phyloP scores from a whole-genome alignment of 2,113 vertebrate species.

The Rostratula benghalensis region DNA sequence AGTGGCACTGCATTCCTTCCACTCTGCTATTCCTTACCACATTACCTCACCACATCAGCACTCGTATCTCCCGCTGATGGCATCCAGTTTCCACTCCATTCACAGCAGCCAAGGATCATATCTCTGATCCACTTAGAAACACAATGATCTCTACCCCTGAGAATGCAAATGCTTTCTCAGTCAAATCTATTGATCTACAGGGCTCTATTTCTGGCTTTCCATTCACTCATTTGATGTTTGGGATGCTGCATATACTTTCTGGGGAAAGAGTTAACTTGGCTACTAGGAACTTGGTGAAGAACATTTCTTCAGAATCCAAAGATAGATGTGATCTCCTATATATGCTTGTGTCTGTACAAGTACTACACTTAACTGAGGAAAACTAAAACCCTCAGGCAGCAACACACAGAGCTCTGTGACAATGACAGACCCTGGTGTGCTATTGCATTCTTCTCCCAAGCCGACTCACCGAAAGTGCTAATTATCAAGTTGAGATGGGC shows the following conservation, averaged over 20 bases:
- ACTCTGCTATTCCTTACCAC: constrained; percentile 76
- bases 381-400: not conserved
- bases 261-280: constrained; percentile 64
- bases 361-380: not conserved
- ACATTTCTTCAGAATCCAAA: constrained; percentile 62
- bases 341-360: not conserved
- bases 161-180: constrained; percentile 86
- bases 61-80: constrained; percentile 76
- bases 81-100: constrained; percentile 86
- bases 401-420: not conserved
- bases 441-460: not conserved
- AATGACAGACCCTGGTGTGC: not conserved
- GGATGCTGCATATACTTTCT: constrained; percentile 68
- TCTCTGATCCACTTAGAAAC: constrained; percentile 90
- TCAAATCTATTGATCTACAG: constrained; percentile 86
- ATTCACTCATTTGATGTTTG: constrained; percentile 67
- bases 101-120: constrained; percentile 83
- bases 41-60: constrained; percentile 82
- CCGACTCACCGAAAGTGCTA: not conserved
- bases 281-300: constrained; percentile 45
- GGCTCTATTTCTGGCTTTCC: constrained; percentile 91
- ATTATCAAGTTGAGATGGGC: not conserved
- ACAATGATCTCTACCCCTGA: constrained; percentile 88
- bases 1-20: constrained; percentile 68
- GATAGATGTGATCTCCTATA: constrained; percentile 35